Evolutionary conservation across 2,888 invertebrate species (phyloP).

Genomic region (Eristalis intricaria): DNA sequence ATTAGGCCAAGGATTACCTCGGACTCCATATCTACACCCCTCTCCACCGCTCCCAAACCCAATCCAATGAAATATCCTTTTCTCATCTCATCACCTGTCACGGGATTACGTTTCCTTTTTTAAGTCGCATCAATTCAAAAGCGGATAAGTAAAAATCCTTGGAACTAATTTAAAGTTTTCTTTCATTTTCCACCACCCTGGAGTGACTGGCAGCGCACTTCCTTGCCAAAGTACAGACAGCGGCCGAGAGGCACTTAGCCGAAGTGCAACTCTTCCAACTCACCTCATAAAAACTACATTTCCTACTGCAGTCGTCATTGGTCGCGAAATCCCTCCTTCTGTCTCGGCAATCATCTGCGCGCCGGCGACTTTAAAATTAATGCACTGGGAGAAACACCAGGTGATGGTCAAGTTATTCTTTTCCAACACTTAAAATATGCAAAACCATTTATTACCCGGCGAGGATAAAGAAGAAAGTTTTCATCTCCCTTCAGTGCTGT

Average conservation of each 20-base stretch:
- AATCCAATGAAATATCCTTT: background rate
- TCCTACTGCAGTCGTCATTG: conserved; percentile 60
- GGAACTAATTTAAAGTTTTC: conserved; percentile 66
- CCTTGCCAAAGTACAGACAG: background rate
- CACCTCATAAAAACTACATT: conserved; percentile 43
- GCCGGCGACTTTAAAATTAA: conserved; percentile 28
- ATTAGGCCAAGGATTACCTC: background rate
- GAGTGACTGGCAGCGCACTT: background rate
- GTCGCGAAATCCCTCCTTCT: conserved; percentile 51
- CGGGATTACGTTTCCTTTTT: conserved; percentile 40
- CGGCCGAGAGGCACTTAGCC: conserved; percentile 41
- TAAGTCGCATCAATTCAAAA: conserved; percentile 17
- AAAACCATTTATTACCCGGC: conserved; percentile 64
- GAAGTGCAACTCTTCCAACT: background rate
- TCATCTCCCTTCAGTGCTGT: conserved; percentile 23
- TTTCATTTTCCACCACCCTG: conserved; percentile 22
- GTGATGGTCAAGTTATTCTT: conserved; percentile 62
- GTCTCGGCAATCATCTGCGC: background rate
- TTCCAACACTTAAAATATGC: conserved; percentile 61
- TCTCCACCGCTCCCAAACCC: background rate
- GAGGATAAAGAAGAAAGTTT: conserved; percentile 38
- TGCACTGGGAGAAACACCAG: conserved; percentile 63
- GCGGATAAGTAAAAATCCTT: conserved; percentile 33
- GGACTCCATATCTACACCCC: background rate
- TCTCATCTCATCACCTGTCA: conserved; percentile 17